These are phyloP conservation scores for Magallana gigas DNA, from an alignment of 1,140 invertebrate genomes.

Conservation along the genomic window DNA sequence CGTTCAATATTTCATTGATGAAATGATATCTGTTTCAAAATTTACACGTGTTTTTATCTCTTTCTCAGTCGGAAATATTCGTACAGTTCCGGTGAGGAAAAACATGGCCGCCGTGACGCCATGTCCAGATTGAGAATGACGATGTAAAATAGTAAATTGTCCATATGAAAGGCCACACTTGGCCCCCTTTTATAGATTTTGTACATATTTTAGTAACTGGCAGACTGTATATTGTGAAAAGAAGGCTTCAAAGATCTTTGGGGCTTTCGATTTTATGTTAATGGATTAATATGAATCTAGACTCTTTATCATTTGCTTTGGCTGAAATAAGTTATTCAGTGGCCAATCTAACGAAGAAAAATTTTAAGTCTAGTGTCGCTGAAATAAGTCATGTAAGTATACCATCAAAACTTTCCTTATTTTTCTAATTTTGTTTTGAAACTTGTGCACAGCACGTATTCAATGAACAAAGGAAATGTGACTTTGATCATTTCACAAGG, in stretches of 20 bases:
- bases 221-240: slow-evolving; percentile 66
- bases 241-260: slow-evolving; percentile 80
- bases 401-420: background rate
- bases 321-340: slow-evolving; percentile 98
- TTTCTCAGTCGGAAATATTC: slow-evolving; percentile 20
- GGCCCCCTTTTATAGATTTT: slow-evolving; percentile 62
- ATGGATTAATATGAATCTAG: slow-evolving; percentile 98
- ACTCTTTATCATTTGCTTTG: slow-evolving; percentile 97
- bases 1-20: too few relatives aligned
- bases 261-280: slow-evolving; percentile 82
- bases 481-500: background rate
- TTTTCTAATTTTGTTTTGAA: background rate
- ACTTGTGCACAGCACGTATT: background rate
- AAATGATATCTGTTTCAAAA: too few relatives aligned
- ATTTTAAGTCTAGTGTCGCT: slow-evolving; percentile 91
- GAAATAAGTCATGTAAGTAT: slow-evolving; percentile 87
- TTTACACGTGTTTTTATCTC: too few relatives aligned
- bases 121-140: slow-evolving; percentile 71
- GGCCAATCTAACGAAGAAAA: slow-evolving; percentile 96
- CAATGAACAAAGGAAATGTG: slow-evolving; percentile 10
- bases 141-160: slow-evolving; percentile 65
- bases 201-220: slow-evolving; percentile 65
- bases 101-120: slow-evolving; percentile 75
- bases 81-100: slow-evolving; percentile 45
- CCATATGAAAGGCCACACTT: slow-evolving; percentile 67